Conservation (phyloP, 2,797 vertebrate species). For the Orientallactaga sibirica region DNA sequence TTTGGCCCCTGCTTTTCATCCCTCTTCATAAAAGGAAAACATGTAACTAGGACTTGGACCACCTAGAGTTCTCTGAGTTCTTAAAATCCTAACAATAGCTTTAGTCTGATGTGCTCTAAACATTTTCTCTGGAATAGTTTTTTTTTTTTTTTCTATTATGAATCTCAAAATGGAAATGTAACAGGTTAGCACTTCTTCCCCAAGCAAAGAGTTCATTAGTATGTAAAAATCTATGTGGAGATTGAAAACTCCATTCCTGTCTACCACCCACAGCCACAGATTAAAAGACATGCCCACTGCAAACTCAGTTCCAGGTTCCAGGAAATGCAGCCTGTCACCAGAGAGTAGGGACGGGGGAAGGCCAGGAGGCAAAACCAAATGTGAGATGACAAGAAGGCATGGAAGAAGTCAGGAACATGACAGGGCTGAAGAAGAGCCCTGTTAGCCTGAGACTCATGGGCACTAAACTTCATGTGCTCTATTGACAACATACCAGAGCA, state of each 20-base stretch:
- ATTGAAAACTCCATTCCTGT: neutral
- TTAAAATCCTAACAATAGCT: conserved; percentile 9
- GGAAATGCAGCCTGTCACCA: neutral
- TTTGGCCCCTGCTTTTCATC: neutral
- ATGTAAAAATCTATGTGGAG: neutral
- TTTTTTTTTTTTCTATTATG: conserved; percentile 66
- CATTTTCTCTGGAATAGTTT: neutral
- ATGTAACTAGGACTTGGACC: neutral
- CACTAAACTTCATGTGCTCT: neutral
- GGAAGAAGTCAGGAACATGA: neutral
- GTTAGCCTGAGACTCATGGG: neutral
- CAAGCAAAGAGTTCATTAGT: conserved; percentile 31
- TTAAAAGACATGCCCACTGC: neutral
- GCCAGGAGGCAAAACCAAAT: neutral
- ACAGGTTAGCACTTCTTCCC: conserved; percentile 55
- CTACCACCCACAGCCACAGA: neutral
- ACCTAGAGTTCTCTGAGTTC: neutral
- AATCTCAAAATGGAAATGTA: conserved; percentile 66
- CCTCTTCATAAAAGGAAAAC: conserved; percentile 7
- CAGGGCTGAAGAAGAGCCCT: too few relatives aligned
- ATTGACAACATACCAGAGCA: neutral
- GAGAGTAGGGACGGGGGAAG: neutral
- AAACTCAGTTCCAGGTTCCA: neutral
- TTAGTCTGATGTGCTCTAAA: neutral
- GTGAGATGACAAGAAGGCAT: neutral